phyloP scores from a whole-genome alignment of 2,797 vertebrate genomes.

The Sylvia borin region DNA sequence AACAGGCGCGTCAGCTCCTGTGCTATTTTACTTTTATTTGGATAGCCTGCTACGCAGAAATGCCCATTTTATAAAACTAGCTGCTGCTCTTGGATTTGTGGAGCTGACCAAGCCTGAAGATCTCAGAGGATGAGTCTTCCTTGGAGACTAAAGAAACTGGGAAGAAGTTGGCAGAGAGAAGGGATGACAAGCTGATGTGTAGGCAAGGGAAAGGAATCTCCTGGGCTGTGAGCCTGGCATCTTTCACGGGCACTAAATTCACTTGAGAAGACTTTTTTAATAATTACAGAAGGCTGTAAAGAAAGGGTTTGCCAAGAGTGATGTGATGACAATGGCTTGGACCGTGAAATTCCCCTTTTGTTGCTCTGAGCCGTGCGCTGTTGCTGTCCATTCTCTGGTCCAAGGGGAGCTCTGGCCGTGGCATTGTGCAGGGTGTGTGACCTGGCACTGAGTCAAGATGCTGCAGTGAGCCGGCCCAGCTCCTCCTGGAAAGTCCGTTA shows the following conservation, averaged over 20 bases:
- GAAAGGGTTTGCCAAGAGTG: conserved; percentile 23
- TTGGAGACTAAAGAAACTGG: neutral
- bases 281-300: neutral
- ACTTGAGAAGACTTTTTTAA: conserved; percentile 24
- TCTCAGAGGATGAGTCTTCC: neutral
- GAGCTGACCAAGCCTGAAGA: neutral
- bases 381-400: neutral
- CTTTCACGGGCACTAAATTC: conserved; percentile 24
- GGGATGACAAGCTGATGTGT: neutral
- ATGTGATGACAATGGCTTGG: conserved; percentile 30
- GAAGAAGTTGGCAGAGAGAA: neutral
- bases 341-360: neutral
- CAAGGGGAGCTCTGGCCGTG: neutral
- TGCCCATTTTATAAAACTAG: neutral
- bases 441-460: neutral
- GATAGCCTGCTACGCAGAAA: neutral
- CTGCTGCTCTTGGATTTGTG: neutral
- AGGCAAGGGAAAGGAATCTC: conserved; percentile 8
- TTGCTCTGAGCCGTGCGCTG: accelerated
- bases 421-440: conserved; percentile 7
- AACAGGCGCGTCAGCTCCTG: neutral
- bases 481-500: neutral
- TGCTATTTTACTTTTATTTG: neutral
- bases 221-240: neutral
- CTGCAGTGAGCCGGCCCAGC: neutral